Evolutionary conservation across 2,888 invertebrate genomes (phyloP), one percentile per base, ranked within the genome.

Genomic region (Teleogryllus oceanicus): DNA sequence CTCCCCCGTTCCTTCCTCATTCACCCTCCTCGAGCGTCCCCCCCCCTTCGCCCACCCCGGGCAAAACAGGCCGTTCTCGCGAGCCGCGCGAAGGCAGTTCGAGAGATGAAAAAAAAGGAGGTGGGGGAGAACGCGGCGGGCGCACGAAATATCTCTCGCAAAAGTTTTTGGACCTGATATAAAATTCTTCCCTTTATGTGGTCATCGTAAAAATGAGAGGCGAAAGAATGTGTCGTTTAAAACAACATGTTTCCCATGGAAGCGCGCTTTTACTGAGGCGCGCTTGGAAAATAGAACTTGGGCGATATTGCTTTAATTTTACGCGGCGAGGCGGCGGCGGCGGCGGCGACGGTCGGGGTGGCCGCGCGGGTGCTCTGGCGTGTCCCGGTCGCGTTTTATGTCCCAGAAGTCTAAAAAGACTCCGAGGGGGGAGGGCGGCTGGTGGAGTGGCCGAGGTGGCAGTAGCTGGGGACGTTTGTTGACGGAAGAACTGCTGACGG

Each of bases 171-270:
- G 8, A 62, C 62, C 62, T 62, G 62, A 62, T 62, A 62, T 62
- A 62, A 62, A 62, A 62, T 62, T 62, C 62, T 62, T 62, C n/a
- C 62, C 62, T 62, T 62, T 62, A 62, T 62, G 62, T 62, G 62
- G 62, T 62, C 62, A 62, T 62, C 62, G 62, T 62, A 62, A 62
- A 62, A 62, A 62, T n/a, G 62, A 62, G 62, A n/a, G n/a, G 62
- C 62, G 62, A 13, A 62, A n/a, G 62, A 62, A 62, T 62, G 62
- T 62, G 62, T 62, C 62, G 62, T 62, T 62, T 62, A 62, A 62
- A 62, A 62, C 37, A 37, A 37, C 62, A 62, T 62, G 62, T 62
- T 62, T 13, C 37, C 62, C 62, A 62, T n/a, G 13, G 62, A 13
- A n/a, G 62, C 13, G 62, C 13, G 62, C 62, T 62, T 62, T n/a